Evolutionary conservation across 2,888 invertebrate species (phyloP), one percentile per base, ranked within the genome.

Genomic region (Melinaea menophilus): DNA sequence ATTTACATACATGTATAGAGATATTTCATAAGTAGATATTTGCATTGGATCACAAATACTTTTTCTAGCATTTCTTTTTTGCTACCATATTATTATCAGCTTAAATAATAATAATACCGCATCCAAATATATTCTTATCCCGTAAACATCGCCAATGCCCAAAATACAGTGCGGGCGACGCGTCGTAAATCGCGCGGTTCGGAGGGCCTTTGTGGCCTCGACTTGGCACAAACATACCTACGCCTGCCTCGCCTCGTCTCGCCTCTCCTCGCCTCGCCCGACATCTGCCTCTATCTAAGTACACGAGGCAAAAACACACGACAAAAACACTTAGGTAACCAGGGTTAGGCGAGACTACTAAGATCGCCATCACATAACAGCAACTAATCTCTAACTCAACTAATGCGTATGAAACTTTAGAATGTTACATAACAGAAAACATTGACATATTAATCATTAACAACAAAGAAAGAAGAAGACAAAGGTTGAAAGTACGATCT

Each of bases 181-280:
- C 85, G 92, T 88, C 92, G 92, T 92, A 92, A 92, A 88, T 92
- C 92, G 92, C 91, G 90, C 86, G 89, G 86, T 86, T 80, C 77
- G 88, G 82, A 80, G 83, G 84, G 84, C 83, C 86, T 86, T 85
- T 85, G 85, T 78, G 84, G 82, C 85, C 86, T 82, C 82, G 77
- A 73, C 76, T 73, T 73, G 78, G 80, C 79, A 77, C 80, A 82
- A 81, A 81, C 82, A 82, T 77, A 75, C 77, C 77, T 75, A 75
- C 73, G 67, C 60, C 59, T 61, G 65, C 64, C 63, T 63, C 59
- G 63, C 61, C 56, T 63, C 66, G 68, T 58, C 57, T 63, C 58
- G 55, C 69, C 67, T 64, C 64, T 64, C 46, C 61, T 56, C 64
- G 62, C 59, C 59, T 35, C 63, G 45, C 61, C 58, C 51, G 51